Evolutionary conservation across 2,797 vertebrate genomes (phyloP).

Genomic region (Falco concolor): DNA sequence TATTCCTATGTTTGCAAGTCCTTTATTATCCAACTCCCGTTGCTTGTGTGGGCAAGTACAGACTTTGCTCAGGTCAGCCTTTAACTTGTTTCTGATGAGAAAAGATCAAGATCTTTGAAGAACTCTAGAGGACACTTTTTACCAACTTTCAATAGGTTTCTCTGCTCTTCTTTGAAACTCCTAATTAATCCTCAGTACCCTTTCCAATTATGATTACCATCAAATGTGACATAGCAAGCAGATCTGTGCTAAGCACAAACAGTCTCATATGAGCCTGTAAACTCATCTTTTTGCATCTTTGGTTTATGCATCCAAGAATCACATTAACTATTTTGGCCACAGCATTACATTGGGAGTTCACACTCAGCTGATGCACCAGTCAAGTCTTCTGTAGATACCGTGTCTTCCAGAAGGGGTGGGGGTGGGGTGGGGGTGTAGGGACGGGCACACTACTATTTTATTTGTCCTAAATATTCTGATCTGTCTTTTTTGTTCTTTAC

Average conservation of each 20-base stretch:
- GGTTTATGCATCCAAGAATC: background rate
- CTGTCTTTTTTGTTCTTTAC: background rate
- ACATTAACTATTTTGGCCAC: background rate
- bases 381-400: rapidly evolving
- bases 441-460: background rate
- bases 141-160: background rate
- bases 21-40: background rate
- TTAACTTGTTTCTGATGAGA: background rate
- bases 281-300: background rate
- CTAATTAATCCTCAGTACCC: background rate
- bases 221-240: background rate
- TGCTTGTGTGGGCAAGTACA: slow-evolving; percentile 8
- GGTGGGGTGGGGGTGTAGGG: no score
- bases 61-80: background rate
- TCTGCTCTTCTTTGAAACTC: background rate
- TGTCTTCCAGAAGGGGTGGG: background rate
- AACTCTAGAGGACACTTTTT: background rate
- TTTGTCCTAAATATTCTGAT: background rate
- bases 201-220: background rate
- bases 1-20: slow-evolving; percentile 25
- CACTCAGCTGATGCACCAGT: background rate
- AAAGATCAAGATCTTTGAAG: background rate
- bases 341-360: background rate
- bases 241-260: background rate
- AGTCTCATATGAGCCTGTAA: background rate